Evolutionary conservation across 1,140 invertebrate genomes (phyloP), one percentile per base, ranked within the genome.

Genomic region (Drosophila simulans): DNA sequence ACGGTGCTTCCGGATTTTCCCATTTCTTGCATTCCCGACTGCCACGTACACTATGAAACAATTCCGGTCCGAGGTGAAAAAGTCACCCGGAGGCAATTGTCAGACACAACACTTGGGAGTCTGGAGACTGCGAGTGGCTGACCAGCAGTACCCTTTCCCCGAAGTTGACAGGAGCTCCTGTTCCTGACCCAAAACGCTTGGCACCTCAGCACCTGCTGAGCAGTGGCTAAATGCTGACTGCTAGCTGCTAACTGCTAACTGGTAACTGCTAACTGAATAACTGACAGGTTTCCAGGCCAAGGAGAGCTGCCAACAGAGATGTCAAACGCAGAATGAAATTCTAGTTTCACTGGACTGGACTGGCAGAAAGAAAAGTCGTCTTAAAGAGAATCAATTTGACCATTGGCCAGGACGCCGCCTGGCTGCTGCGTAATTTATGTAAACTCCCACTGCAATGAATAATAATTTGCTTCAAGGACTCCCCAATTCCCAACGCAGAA

Each of bases 251-350:
- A 25, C 25, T 27, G 25, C 27, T 15, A 49, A 69, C n/a, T 42
- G 39, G 1, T 34, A 25, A 57, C 53, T 39, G 49, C 40, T 68
- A 75, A 76, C 81, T 85, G 76, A 58, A 83, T 57, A 78, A 68
- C 78, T 75, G 82, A 88, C 78, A 88, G 74, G 69, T 62, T 79
- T 79, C 78, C 74, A 56, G 69, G 77, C 66, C 59, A 73, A 81
- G 65, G 46, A 54, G 34, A 65, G 60, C 13, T 68, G 35, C 60
- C 53, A 60, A 65, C 69, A 49, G 59, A 58, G 57, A 39, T 79
- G 83, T 76, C 82, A 78, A 70, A 48, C 55, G 58, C 82, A 83
- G 65, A 43, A 52, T 66, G 52, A 68, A 76, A 68, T 64, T 39
- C 56, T 42, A 66, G 45, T 63, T 48, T 64, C 37, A 22, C 20